Evolutionary conservation across 2,113 vertebrate species (phyloP), one percentile per base, ranked within the genome.

Genomic region (Vimba vimba): DNA sequence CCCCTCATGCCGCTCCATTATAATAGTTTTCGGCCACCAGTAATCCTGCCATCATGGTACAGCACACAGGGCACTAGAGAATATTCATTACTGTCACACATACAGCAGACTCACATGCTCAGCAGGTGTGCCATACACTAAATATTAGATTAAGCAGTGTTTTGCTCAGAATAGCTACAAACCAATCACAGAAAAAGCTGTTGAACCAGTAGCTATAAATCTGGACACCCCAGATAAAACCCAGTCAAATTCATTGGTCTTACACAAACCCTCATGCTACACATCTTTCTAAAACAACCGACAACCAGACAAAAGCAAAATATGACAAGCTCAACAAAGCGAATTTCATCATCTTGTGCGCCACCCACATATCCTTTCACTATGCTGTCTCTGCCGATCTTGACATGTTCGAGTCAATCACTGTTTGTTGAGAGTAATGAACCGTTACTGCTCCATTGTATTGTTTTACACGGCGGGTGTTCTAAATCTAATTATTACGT

Each of bases 281-380:
- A 23, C 33, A 17, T 47, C 62, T 66, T 43, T 71, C 64, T 76
- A 66, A 30, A 86, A 60, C 64, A 52, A 25, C 13, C 36, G 78
- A 86, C 82, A 87, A 50, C 30, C 66, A 86, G 27, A 82, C 77
- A 87, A 87, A 71, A 78, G 69, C 50, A 69, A 79, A 78, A 66
- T 69, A 36, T 71, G 85, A 82, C 85, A 82, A 78, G 79, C 85
- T 82, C 79, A 82, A 87, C 80, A 81, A 68, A 73, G 78, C 36
- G 55, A 69, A 80, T 84, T 69, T 83, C 69, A 45, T 50, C 52
- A 73, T 30, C 33, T 78, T 78, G 45, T 27, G 27, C 19, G 76
- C 79, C 84, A 79, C 82, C 85, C 82, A 85, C 87, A 79, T 86
- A 43, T 79, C 27, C 52, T 84, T 89, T 84, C 57, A 86, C 60